Base-by-base conservation (phyloP, 2,888 invertebrate genomes). In the Tuta absoluta region DNA sequence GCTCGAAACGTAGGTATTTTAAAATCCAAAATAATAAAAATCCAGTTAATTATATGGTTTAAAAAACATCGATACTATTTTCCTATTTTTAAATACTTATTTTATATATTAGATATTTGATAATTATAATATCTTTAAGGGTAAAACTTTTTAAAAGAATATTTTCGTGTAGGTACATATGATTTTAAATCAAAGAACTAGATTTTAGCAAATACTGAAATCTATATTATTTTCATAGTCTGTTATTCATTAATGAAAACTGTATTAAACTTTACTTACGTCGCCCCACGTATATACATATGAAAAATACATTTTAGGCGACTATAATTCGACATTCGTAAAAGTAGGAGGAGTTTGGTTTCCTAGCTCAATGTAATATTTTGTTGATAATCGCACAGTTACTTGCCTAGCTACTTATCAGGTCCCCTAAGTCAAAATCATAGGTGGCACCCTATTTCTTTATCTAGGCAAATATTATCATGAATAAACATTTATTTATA, bases 401-500 rank as follows among this genome's bases (percentile, higher is more conserved):
- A 33, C 33, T 33, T 33, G 10, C 8, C 33, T 49, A 49, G 19
- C 1, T 49, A 49, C 21, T 49, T 49, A 49, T 21, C 49, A 3
- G 19, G 5, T 49, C 49, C 49, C 49, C 49, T 49, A 49, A 49
- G 21, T 49, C 14, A 53, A 11, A 58, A 7, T 58, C 53, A 24
- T 53, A 53, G 53, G 14, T 53, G 14, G 53, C 12, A 19, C 2
- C 14, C 5, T 37, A 57, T 57, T 14, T 37, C 14, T 38, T 41
- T 19, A 58, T 38, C 41, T 58, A 58, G 21, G 21, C 58, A 58
- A 58, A 58, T 38, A 58, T 58, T 4, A 38, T n/a, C 4, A 17
- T 58, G 33, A 28, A 56, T 56, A 28, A 56, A 28, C 28, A 56
- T 56, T 24, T 53, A 53, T 53, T 53, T 24, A n/a, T 28, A 56